A percentile compares a stretch with the other conserved stretches of the same genome.
phyloP scores from a whole-genome alignment of 2,113 vertebrate genomes.

The Megaceryle torquata region DNA sequence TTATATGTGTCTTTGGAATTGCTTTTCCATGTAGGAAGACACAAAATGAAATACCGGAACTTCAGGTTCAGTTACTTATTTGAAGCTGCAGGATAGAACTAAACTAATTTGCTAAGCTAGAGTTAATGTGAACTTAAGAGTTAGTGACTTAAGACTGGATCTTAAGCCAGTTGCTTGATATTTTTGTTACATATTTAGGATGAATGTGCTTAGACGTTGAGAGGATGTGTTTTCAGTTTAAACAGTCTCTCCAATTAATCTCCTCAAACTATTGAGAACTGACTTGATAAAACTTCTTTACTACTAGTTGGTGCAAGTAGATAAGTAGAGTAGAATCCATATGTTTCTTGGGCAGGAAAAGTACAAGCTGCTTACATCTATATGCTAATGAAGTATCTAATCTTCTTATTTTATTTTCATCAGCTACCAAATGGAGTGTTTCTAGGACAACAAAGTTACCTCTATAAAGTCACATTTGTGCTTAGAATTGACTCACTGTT shows the following conservation, averaged over 20 bases:
- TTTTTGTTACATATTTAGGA: not conserved
- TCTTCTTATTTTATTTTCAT: not conserved
- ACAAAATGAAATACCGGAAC: not conserved
- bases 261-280: not conserved
- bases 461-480: not conserved
- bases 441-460: not conserved
- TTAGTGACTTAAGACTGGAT: no score
- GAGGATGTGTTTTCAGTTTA: not conserved
- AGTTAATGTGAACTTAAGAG: not conserved
- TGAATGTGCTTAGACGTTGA: not conserved
- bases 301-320: no score
- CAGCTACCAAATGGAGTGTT: not conserved
- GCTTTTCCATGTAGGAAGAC: not conserved
- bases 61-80: not conserved
- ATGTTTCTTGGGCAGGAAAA: not conserved
- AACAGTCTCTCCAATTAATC: not conserved
- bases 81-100: not conserved
- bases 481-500: not conserved
- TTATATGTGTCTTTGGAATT: not conserved
- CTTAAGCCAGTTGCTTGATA: not conserved
- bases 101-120: not conserved
- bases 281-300: not conserved
- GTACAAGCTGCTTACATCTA: not conserved
- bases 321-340: not conserved
- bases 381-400: not conserved